Evolutionary conservation across 2,888 invertebrate species (phyloP), one percentile per base, ranked within the genome.

Genomic region (Bombylius major): DNA sequence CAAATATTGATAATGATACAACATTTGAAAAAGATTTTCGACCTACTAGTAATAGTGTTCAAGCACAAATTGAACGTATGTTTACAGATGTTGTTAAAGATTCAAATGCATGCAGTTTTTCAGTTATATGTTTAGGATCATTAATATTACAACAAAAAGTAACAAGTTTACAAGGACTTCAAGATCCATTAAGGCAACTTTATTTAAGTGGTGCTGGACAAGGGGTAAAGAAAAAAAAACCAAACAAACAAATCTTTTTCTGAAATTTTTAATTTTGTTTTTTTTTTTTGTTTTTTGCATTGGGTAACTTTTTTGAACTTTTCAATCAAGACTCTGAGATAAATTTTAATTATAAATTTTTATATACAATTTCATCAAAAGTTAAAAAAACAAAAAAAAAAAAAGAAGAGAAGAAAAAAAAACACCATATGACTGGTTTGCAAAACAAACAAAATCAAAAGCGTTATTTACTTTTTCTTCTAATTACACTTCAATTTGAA

Each of bases 21-120:
- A 44, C 64, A 50, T 66, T 70, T 56, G 68, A 71, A 55, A 70
- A 69, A 58, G 69, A 72, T 63, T 70, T 69, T 14, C 66, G 69
- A 39, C 66, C 70, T 54, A 77, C 80, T 44, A 82, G 80, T 64
- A 88, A 88, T 65, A 84, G 84, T 55, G 89, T 91, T 4, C 91
- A 92, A 71, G 89, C 87, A 14, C 82, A 87, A 65, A 91, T 92
- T 71, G 90, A 91, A 69, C 83, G 85, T 65, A 87, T 91, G 83
- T 91, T 91, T 68, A 82, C 82, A 33, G 86, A 86, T 59, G 82
- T 87, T 65, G 82, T 85, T 5, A 80, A 80, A 55, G 78, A 82
- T 59, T 80, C 82, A 2, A 42, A 4, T 11, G 75, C 77, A 46
- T 82, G 82, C 63, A 73, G 79, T 50, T 85, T 85, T 65, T 80